Conservation (phyloP, 2,797 vertebrate species). For the Crocidura indochinensis region DNA sequence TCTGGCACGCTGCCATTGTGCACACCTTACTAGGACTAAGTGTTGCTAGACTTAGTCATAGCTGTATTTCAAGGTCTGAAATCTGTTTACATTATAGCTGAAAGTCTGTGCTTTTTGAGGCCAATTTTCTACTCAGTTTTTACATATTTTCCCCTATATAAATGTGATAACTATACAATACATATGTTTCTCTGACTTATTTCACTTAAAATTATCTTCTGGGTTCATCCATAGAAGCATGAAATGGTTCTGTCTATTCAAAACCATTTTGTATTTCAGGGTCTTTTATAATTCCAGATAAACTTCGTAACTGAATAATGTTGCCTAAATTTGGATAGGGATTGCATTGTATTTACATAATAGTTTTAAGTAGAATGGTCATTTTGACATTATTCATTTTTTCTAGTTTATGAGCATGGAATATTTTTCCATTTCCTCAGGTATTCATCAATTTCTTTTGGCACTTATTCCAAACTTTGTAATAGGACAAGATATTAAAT, state of each 20-base stretch:
- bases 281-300: too few relatives aligned
- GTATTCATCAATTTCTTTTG: too few relatives aligned
- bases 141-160: conserved; percentile 6
- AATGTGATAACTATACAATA: background rate
- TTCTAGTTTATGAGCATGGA: too few relatives aligned
- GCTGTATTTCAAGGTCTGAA: background rate
- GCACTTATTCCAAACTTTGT: too few relatives aligned
- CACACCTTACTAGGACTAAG: background rate
- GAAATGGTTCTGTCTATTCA: too few relatives aligned
- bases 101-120: background rate
- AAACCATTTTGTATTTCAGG: too few relatives aligned
- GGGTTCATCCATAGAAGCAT: background rate
- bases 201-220: background rate
- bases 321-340: background rate
- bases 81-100: background rate
- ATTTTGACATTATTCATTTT: too few relatives aligned
- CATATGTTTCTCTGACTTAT: conserved; percentile 12
- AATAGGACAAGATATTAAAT: too few relatives aligned
- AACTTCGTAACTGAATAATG: background rate
- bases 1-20: background rate
- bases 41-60: too few relatives aligned
- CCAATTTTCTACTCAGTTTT: conserved; percentile 14
- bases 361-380: too few relatives aligned
- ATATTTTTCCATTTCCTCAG: too few relatives aligned
- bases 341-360: too few relatives aligned